Evolutionary conservation across 2,888 invertebrate genomes (phyloP), one percentile per base, ranked within the genome.

Genomic region (Oeneis ivallda): DNA sequence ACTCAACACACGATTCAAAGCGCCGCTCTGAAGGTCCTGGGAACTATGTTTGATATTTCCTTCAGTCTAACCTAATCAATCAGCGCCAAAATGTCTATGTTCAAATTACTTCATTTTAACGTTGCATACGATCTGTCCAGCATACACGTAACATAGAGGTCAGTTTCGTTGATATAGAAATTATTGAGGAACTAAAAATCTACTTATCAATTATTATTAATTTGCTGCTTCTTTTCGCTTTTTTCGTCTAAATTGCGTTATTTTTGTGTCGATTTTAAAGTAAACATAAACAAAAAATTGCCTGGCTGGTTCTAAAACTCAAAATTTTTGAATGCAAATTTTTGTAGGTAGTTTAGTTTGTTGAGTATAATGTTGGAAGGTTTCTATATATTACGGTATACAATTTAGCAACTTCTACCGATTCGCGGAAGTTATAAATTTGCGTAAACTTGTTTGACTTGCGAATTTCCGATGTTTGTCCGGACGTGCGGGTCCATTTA

Each of bases 361-460:
- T 54, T 54, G 37, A 13, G n/a, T 34, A 41, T 13, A 5, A n/a
- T 15, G n/a, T 7, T 37, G 15, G 26, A 26, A 26, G 26, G 26
- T 26, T 26, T 26, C 26, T 26, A 26, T 26, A 26, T 26, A n/a
- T n/a, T 64, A 53, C 62, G 60, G 57, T 39, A 32, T 56, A 26
- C 65, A 41, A 68, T 64, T 64, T 41, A 41, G 45, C 65, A 70
- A 70, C 68, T 65, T 63, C 62, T 64, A 61, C 65, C 67, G 63
- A 70, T 70, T 62, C 82, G 79, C 83, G 81, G 85, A 89, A 89
- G 84, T 89, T 89, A 88, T 89, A 87, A 89, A 89, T 90, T 89
- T 88, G 81, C 84, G 83, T 87, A 85, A 90, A 89, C 79, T 89
- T 90, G 88, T 89, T 90, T 89, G 84, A 89, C 87, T 90, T 89